Percentiles rank a stretch among this genome's conserved stretches.
These are phyloP conservation scores for Syngnathus rostellatus DNA, from an alignment of 2,797 vertebrate genomes.

Conservation along the genomic window DNA sequence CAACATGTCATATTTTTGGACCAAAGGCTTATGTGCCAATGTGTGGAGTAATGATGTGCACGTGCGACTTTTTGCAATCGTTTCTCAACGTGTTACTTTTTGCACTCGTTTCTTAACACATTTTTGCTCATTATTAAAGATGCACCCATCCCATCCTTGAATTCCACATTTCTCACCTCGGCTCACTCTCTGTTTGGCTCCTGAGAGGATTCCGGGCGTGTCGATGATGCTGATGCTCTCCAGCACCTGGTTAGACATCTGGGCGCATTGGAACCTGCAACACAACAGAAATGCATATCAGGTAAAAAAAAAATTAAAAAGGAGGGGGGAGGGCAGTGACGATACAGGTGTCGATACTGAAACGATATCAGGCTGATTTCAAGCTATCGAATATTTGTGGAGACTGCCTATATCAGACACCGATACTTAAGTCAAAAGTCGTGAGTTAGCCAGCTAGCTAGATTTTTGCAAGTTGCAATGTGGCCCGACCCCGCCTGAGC, in stretches of 20 bases:
- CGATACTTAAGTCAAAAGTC: too few species aligned
- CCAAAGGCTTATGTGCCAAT: not conserved
- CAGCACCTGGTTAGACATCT: conserved; percentile 83
- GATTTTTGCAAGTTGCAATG: not conserved
- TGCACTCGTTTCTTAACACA: not conserved
- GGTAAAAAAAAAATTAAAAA: too few species aligned
- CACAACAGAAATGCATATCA: not conserved
- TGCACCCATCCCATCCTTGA: conserved; percentile 14
- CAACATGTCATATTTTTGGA: not conserved
- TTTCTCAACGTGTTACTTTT: not conserved
- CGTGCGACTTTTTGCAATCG: not conserved
- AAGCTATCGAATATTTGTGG: too few species aligned
- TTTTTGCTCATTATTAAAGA: too few species aligned
- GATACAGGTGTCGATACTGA: too few species aligned
- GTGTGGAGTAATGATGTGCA: not conserved
- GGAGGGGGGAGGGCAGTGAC: too few species aligned
- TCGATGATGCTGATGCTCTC: conserved; percentile 92
- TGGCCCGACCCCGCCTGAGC: not conserved
- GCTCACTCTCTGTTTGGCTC: conserved; percentile 85
- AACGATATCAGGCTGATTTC: too few species aligned
- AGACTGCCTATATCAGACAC: too few species aligned
- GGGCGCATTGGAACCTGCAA: conserved; percentile 82
- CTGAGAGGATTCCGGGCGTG: conserved; percentile 79
- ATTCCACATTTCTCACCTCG: conserved; percentile 70
- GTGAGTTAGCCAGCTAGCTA: too few species aligned